phyloP scores from a whole-genome alignment of 2,113 vertebrate genomes.

The Probosciger aterrimus region DNA sequence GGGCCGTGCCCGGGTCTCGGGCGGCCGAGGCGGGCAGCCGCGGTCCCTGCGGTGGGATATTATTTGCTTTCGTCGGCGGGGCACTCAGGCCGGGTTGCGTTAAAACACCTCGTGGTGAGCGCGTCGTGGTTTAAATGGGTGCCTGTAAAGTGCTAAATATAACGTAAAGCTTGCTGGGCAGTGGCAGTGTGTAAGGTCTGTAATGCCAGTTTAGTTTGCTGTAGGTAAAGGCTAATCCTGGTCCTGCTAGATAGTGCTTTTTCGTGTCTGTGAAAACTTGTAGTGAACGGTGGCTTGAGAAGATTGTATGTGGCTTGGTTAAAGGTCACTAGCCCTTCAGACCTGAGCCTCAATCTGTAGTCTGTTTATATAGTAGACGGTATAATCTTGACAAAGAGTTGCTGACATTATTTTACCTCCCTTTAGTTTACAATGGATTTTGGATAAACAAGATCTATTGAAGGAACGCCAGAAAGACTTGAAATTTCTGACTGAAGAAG shows the following conservation, averaged over 20 bases:
- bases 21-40: background rate
- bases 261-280: background rate
- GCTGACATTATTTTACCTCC: constrained; percentile 36
- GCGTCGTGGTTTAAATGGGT: background rate
- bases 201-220: background rate
- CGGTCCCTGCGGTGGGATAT: rapidly evolving
- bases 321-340: background rate
- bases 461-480: constrained; percentile 98
- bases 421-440: constrained; percentile 95
- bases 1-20: background rate
- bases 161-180: rapidly evolving
- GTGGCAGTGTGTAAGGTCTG: rapidly evolving
- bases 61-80: background rate
- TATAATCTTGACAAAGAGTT: background rate
- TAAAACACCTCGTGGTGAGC: rapidly evolving
- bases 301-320: background rate
- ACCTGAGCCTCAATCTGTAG: rapidly evolving
- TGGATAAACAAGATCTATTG: constrained; percentile 98
- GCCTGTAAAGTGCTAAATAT: rapidly evolving
- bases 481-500: constrained; percentile 95
- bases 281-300: background rate
- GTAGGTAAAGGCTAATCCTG: rapidly evolving
- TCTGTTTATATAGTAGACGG: background rate
- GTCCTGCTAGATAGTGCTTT: background rate
- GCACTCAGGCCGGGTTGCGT: background rate